These are phyloP conservation scores for Anarsia innoxiella DNA, from an alignment of 2,888 invertebrate genomes.

Conservation along the genomic window DNA sequence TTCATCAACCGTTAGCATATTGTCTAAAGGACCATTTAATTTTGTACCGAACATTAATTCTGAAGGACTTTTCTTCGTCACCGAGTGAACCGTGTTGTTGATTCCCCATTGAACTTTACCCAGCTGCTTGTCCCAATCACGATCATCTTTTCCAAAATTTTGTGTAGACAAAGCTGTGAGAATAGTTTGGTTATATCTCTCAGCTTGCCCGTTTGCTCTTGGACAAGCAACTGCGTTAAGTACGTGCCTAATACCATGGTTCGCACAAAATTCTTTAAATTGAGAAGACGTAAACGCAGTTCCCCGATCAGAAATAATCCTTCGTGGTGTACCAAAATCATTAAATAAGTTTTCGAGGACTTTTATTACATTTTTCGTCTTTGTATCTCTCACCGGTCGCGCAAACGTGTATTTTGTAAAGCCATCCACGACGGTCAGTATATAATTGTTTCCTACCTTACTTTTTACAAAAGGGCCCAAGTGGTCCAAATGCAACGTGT, in stretches of 20 bases:
- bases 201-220: constrained; percentile 28
- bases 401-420: too few species aligned
- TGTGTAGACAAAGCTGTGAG: too few species aligned
- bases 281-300: constrained; percentile 7
- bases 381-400: neutral
- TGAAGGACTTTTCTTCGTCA: neutral
- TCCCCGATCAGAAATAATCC: constrained; percentile 1
- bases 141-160: neutral
- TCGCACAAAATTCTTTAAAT: neutral
- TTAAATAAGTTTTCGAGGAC: constrained; percentile 1
- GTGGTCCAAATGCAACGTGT: too few species aligned
- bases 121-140: neutral
- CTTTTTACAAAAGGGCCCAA: too few species aligned
- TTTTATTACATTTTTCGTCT: neutral
- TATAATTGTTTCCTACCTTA: too few species aligned
- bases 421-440: too few species aligned
- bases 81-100: neutral
- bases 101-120: constrained; percentile 1
- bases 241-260: neutral
- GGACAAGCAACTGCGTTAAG: constrained; percentile 15
- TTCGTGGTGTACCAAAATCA: neutral
- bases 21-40: neutral
- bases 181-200: constrained; percentile 5
- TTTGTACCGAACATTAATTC: constrained; percentile 1
- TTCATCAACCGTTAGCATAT: neutral